Base-by-base conservation (phyloP, 2,888 invertebrate species). In the Hirtodrosophila alboralis region DNA sequence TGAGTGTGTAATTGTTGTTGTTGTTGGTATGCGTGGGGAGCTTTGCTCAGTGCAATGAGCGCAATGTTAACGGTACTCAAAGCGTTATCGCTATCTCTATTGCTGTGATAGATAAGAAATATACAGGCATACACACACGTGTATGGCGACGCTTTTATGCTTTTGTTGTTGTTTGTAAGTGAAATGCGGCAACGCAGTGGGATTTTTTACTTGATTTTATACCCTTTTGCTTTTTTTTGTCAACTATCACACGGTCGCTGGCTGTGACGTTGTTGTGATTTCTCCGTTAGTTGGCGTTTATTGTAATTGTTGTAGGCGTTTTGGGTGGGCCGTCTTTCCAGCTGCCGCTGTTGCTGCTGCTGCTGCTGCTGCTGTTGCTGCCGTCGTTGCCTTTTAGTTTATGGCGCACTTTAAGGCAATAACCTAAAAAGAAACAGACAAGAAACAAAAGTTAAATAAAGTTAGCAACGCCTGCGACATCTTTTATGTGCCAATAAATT, bases 381-480 rank as follows among this genome's bases (percentile, higher is more conserved):
- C 33, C 57, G 72, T 43, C 38, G 62, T 63, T 51, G 72, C 54
- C 75, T 79, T 61, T 76, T 80, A 68, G 84, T 85, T 84, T 81
- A 83, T 76, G 74, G 86, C 76, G 68, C 83, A 79, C 78, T 84
- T 84, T 79, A 78, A 81, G 76, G 68, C 84, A 81, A 83, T 76
- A 69, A 85, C 84, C 86, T 85, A 85, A 83, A 81, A 9, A 14
- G 23, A 47, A 26, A 43, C 48, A 57, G 38, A 59, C 14, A 62
- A 45, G 47, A 73, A 59, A 64, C 52, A 57, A 58, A n/a, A 64
- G 72, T 77, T 74, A 74, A 84, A 84, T 81, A 84, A 84, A 80
- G 79, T 80, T 80, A 69, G 80, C 80, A 83, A 85, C 86, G 86
- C 84, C 86, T 83, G 80, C 72, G 77, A 83, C 80, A 80, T 61